Conservation (phyloP, 2,113 vertebrate species). For the Bos indicus region DNA sequence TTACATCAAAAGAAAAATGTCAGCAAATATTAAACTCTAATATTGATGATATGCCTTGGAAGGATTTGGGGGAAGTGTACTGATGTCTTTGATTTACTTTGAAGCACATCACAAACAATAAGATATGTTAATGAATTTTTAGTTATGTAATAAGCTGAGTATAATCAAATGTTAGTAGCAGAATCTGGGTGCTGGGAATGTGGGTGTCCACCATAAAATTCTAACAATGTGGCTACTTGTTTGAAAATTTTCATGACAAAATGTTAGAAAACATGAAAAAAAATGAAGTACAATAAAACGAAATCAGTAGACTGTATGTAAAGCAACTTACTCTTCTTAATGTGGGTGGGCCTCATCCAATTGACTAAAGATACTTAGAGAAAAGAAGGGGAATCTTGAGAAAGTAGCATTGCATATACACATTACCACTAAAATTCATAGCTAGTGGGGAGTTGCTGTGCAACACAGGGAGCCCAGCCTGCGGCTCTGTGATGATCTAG, state of each 20-base stretch:
- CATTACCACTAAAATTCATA: fast-evolving
- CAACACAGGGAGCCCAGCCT: neutral
- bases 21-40: neutral
- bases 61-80: neutral
- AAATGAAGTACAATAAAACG: neutral
- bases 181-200: neutral
- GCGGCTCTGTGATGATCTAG: neutral
- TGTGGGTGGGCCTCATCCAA: neutral
- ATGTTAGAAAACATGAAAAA: neutral
- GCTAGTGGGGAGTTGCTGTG: neutral
- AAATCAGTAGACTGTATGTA: neutral
- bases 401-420: neutral
- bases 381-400: neutral
- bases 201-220: neutral
- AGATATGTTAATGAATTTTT: neutral
- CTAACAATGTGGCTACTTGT: too few species aligned
- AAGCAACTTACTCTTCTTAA: neutral
- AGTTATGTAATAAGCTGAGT: neutral
- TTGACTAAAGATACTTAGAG: neutral
- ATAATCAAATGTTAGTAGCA: neutral
- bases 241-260: neutral
- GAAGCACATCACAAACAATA: neutral
- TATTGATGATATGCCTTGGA: neutral
- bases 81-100: neutral
- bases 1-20: neutral